Percentiles rank a stretch among this genome's conserved stretches.
Conservation (phyloP, 2,797 vertebrate species). For the Coccyzus lansbergi region DNA sequence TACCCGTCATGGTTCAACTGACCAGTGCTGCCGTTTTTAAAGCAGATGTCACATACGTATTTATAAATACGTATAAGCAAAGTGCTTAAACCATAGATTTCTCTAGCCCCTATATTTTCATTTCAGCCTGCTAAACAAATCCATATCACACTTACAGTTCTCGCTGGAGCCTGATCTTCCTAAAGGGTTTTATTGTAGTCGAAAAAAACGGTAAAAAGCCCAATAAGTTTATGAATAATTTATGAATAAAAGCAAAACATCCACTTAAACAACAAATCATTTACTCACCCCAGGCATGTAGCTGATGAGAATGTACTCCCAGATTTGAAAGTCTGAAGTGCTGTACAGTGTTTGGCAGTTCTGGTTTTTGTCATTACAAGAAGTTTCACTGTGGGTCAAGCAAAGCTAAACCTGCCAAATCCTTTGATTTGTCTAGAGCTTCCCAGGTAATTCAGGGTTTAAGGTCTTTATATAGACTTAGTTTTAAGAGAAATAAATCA, state of each 20-base stretch:
- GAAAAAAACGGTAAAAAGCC: not conserved
- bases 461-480: not conserved
- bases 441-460: not conserved
- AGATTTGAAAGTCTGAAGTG: not conserved
- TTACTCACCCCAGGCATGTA: not conserved
- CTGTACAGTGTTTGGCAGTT: not conserved
- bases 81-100: not conserved
- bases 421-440: not conserved
- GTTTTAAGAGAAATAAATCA: not conserved
- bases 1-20: not conserved
- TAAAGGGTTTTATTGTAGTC: not conserved
- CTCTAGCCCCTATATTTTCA: not conserved
- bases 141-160: not conserved
- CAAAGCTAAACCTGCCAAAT: not conserved
- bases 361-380: not conserved
- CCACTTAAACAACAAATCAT: not conserved
- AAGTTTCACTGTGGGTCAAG: not conserved
- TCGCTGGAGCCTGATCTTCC: accelerated
- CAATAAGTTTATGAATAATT: not conserved
- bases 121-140: not conserved
- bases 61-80: not conserved
- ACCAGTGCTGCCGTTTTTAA: not conserved
- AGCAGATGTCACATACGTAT: not conserved
- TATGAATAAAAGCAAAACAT: not conserved
- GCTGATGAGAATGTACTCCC: not conserved